A percentile compares a stretch with the other conserved stretches of the same genome.
Evolutionary conservation across 2,113 vertebrate species (phyloP).

Genomic region (Ceuthmochares aereus): DNA sequence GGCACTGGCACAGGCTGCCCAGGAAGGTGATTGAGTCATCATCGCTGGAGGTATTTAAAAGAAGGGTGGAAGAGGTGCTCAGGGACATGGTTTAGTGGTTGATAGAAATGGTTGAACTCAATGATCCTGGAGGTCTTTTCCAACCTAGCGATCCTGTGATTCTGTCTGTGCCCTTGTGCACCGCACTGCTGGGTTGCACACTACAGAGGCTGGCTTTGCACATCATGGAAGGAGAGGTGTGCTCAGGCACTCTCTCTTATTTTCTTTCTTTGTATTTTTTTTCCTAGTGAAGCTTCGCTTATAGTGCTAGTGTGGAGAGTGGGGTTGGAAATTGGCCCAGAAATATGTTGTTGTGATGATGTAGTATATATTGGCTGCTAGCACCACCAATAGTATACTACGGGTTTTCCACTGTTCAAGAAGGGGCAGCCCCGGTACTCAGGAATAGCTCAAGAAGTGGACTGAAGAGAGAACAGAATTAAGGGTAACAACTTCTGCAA

Average conservation of each 20-base stretch:
- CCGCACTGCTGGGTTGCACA: background rate
- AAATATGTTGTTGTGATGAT: background rate
- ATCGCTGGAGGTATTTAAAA: too few relatives aligned
- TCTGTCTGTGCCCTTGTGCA: accelerated
- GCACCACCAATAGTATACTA: background rate
- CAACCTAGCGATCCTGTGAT: too few relatives aligned
- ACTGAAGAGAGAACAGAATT: background rate
- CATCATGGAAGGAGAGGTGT: background rate
- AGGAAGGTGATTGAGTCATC: too few relatives aligned
- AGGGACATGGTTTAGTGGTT: too few relatives aligned
- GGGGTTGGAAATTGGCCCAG: background rate
- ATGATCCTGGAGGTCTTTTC: too few relatives aligned
- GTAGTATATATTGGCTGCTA: background rate
- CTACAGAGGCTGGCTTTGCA: background rate
- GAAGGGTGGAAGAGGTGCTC: too few relatives aligned
- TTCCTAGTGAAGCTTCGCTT: background rate
- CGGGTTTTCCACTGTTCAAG: background rate
- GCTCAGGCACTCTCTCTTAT: background rate
- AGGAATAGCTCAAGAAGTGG: background rate
- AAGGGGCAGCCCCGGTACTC: background rate
- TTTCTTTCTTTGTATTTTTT: background rate
- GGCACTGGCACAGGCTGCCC: too few relatives aligned
- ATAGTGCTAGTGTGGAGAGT: background rate
- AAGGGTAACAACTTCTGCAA: background rate
- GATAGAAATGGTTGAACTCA: too few relatives aligned